phyloP scores from a whole-genome alignment of 2,113 vertebrate genomes.

The Lophotis ruficrista region DNA sequence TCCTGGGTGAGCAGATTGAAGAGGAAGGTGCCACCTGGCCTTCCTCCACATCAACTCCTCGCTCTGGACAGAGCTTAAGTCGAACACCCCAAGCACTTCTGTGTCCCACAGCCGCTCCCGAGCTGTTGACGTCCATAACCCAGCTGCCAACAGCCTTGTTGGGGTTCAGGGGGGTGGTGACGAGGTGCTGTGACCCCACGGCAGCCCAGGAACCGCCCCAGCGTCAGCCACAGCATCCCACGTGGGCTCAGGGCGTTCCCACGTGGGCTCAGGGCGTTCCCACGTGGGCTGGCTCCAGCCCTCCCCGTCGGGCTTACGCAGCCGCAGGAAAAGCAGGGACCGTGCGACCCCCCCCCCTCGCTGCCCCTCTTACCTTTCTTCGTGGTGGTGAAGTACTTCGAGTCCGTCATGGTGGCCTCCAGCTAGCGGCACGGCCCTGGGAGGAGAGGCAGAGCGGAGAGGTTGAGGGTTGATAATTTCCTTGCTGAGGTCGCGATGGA shows the following conservation, averaged over 20 bases:
- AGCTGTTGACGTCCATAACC: neutral
- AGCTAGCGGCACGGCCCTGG: conserved; percentile 54
- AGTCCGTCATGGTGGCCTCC: conserved; percentile 93
- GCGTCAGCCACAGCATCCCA: neutral
- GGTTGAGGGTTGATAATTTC: neutral
- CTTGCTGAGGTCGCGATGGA: neutral
- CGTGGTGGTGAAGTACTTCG: conserved; percentile 99
- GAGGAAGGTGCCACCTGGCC: neutral
- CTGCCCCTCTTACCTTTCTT: conserved; percentile 89
- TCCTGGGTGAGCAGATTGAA: neutral
- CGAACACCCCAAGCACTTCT: accelerated
- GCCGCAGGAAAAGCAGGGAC: neutral
- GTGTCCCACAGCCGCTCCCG: neutral
- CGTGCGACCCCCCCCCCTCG: neutral
- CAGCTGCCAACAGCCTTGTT: neutral
- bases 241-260: neutral
- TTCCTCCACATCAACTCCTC: neutral
- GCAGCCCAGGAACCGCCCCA: accelerated
- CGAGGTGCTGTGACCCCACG: neutral
- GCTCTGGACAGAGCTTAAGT: neutral
- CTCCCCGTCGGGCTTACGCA: accelerated
- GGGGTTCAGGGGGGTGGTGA: neutral
- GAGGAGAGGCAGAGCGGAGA: conserved; percentile 16
- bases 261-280: accelerated
- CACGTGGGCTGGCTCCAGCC: accelerated